Percentiles rank a stretch among this genome's conserved stretches.
These are phyloP conservation scores for Cryptosula pallasiana DNA, from an alignment of 2,888 invertebrate species.

Conservation along the genomic window DNA sequence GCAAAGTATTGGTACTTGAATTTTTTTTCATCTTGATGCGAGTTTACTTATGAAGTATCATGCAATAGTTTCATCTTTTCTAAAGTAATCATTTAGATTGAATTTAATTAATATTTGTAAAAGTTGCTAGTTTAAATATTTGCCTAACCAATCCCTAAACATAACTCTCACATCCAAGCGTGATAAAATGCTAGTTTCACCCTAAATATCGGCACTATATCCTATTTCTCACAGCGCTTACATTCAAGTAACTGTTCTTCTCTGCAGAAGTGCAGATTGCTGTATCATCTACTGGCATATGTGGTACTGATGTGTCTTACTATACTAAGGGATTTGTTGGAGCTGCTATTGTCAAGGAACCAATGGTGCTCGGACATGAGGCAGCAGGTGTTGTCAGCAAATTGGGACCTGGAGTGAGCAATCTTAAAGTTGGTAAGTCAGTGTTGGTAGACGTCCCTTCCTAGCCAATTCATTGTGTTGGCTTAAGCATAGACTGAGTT, in stretches of 20 bases:
- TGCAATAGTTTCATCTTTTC: no score
- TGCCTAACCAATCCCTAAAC: neutral
- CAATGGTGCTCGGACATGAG: slow-evolving; percentile 95
- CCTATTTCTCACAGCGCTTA: no score
- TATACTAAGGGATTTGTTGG: slow-evolving; percentile 78
- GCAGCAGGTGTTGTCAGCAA: slow-evolving; percentile 62
- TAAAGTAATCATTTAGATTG: no score
- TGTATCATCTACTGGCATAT: slow-evolving; percentile 93
- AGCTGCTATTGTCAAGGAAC: slow-evolving; percentile 74
- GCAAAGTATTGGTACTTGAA: no score
- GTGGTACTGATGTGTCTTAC: slow-evolving; percentile 90
- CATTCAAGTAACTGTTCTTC: no score
- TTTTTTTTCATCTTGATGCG: no score
- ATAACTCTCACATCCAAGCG: neutral
- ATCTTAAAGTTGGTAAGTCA: slow-evolving; percentile 59
- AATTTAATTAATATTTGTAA: no score
- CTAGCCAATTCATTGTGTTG: no score
- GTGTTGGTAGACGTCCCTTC: no score
- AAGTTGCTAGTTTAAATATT: slow-evolving; percentile 25
- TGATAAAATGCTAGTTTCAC: neutral
- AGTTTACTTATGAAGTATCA: no score
- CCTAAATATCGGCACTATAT: neutral
- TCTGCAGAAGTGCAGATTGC: slow-evolving; percentile 74
- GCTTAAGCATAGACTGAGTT: no score
- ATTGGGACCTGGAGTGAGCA: slow-evolving; percentile 62